Conservation (phyloP, 2,113 vertebrate genomes). For the Apteryx owenii region DNA sequence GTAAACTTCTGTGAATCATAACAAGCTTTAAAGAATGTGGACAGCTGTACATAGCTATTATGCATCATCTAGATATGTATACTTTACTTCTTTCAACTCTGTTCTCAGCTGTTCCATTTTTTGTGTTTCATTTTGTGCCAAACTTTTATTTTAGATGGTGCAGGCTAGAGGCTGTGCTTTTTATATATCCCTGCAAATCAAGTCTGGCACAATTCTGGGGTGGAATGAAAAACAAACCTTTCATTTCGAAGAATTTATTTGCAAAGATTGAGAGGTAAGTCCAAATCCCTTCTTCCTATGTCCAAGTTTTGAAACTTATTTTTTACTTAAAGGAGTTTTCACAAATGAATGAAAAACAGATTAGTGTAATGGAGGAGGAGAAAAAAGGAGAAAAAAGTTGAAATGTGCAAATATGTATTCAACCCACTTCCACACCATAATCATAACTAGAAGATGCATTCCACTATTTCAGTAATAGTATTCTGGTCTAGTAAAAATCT, state of each 20-base stretch:
- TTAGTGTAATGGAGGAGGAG: neutral
- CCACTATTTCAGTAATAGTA: neutral
- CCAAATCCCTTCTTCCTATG: neutral
- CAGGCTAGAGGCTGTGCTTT: neutral
- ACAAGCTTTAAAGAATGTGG: slow-evolving; percentile 46
- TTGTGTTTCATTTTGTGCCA: slow-evolving; percentile 18
- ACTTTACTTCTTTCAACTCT: slow-evolving; percentile 24
- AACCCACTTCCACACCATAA: neutral
- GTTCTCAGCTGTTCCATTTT: slow-evolving; percentile 40
- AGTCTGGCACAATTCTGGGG: slow-evolving; percentile 23
- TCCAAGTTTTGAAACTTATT: slow-evolving; percentile 14
- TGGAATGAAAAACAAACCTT: slow-evolving; percentile 26
- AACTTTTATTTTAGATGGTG: slow-evolving; percentile 31
- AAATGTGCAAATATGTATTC: neutral
- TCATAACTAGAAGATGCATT: neutral
- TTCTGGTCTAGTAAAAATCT: neutral
- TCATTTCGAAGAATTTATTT: slow-evolving; percentile 13
- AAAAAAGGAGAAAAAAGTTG: neutral
- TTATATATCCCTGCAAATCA: neutral
- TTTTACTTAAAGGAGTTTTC: neutral
- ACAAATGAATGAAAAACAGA: neutral
- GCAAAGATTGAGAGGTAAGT: neutral
- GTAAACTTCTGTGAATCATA: slow-evolving; percentile 61
- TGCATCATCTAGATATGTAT: slow-evolving; percentile 34
- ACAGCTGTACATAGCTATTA: slow-evolving; percentile 8